These are phyloP conservation scores for Melanotaenia pygmaea DNA, from an alignment of 2,797 vertebrate genomes.

Conservation along the genomic window DNA sequence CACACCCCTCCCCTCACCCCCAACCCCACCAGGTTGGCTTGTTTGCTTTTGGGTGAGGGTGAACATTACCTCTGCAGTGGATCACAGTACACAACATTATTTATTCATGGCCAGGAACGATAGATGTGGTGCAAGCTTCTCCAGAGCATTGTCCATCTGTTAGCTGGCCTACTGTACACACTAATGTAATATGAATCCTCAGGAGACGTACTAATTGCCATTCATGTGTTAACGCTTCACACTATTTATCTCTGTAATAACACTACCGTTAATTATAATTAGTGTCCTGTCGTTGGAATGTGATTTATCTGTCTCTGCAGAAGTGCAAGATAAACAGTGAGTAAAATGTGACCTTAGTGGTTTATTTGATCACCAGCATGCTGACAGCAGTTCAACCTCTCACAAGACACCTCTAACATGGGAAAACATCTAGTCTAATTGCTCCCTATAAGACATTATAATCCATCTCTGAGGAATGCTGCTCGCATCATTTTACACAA, in stretches of 20 bases:
- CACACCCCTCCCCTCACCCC: background rate
- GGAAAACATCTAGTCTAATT: constrained; percentile 78
- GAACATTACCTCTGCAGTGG: constrained; percentile 62
- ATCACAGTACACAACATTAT: constrained; percentile 66
- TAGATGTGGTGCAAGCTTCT: constrained; percentile 58
- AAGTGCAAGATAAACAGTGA: constrained; percentile 53
- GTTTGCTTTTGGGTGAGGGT: constrained; percentile 43
- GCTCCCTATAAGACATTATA: constrained; percentile 73
- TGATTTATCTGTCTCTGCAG: constrained; percentile 72
- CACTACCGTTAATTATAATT: constrained; percentile 69
- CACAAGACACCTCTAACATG: constrained; percentile 69
- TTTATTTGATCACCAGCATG: constrained; percentile 71
- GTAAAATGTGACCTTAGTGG: constrained; percentile 59
- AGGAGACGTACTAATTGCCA: constrained; percentile 65
- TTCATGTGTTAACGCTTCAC: constrained; percentile 64
- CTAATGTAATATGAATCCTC: constrained; percentile 67
- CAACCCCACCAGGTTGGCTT: constrained; percentile 15
- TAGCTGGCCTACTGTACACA: constrained; percentile 66
- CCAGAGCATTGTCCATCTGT: constrained; percentile 76
- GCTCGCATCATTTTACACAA: constrained; percentile 75
- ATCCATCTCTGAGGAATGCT: constrained; percentile 71
- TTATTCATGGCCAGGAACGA: constrained; percentile 70
- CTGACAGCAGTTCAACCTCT: constrained; percentile 57
- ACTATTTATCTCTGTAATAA: constrained; percentile 74
- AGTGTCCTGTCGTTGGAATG: constrained; percentile 51